A percentile compares a stretch with the other conserved stretches of the same genome.
Evolutionary conservation across 2,888 invertebrate species (phyloP).

Genomic region (Tachina fera): DNA sequence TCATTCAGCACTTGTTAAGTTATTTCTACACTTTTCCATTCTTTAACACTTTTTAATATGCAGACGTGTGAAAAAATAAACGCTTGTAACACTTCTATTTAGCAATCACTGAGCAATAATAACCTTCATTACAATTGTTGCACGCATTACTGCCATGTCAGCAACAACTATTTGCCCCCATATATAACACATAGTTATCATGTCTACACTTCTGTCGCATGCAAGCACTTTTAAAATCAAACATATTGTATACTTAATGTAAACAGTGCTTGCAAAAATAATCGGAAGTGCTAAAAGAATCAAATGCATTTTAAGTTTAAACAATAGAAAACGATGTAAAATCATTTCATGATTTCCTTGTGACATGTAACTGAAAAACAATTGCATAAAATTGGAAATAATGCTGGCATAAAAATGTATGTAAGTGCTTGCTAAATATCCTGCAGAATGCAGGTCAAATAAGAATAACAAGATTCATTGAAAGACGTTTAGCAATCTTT

Average conservation of each 20-base stretch:
- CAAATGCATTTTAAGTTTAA: constrained; percentile 59
- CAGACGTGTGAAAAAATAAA: constrained; percentile 21
- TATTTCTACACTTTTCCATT: not conserved
- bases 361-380: constrained; percentile 38
- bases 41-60: not conserved
- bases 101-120: constrained; percentile 23
- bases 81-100: constrained; percentile 54
- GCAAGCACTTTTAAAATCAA: constrained; percentile 11
- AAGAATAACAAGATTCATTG: not conserved
- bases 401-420: not conserved
- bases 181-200: not conserved
- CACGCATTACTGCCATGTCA: constrained; percentile 51
- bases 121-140: constrained; percentile 61
- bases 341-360: constrained; percentile 66
- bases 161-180: constrained; percentile 16
- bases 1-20: no score
- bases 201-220: not conserved
- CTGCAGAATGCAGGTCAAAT: not conserved
- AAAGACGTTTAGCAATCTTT: not conserved
- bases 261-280: constrained; percentile 14
- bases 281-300: constrained; percentile 50
- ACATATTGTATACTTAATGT: constrained; percentile 5
- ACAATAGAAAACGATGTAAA: constrained; percentile 62
- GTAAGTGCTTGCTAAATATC: not conserved
- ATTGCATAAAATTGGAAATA: not conserved